Base-by-base conservation (phyloP, 1,140 invertebrate genomes). In the Agrypnia vestita region DNA sequence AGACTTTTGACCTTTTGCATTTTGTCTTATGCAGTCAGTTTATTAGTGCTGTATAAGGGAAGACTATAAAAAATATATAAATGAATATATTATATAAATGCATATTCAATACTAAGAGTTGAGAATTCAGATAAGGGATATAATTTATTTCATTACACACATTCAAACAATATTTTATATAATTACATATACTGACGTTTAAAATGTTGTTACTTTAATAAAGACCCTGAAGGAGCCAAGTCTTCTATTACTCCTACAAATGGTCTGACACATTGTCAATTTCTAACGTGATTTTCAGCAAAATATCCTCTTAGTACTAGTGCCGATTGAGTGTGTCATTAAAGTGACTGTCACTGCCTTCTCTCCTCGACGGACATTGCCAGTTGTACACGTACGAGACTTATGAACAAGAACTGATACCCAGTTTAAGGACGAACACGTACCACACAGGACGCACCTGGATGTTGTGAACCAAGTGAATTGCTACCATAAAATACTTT, bases 221-320 rank as follows among this genome's bases (percentile, higher is more conserved):
- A 82, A 82, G 77, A 61, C 73, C 44, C 81, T 17, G 69, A 6
- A 46, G 51, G 0, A n/a, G 21, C 25, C 11, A 3, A 17, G 73
- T 47, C 62, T 12, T 78, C 4, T 69, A 49, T 46, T 46, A 79
- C 53, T 61, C 73, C 59, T 75, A 47, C 73, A 76, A 79, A 79
- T 82, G 51, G 78, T 62, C 73, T 76, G 81, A 82, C 81, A 82
- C 78, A 82, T 77, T 82, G 81, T 82, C 81, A 82, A 82, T 82
- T 82, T 80, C 78, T 74, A 78, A 82, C 81, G 78, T 82, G 81
- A 82, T 82, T 82, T 82, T 69, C 75, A 78, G 75, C 75, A 67
- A 80, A 82, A 80, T 71, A 80, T 73, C 81, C 75, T 79, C 78
- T 82, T 80, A 82, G 75, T 55, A 25, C 64, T 8, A 51, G n/a